Evolutionary conservation across 2,797 vertebrate genomes (phyloP), one percentile per base, ranked within the genome.

Genomic region (Dendrocincla fuliginosa): DNA sequence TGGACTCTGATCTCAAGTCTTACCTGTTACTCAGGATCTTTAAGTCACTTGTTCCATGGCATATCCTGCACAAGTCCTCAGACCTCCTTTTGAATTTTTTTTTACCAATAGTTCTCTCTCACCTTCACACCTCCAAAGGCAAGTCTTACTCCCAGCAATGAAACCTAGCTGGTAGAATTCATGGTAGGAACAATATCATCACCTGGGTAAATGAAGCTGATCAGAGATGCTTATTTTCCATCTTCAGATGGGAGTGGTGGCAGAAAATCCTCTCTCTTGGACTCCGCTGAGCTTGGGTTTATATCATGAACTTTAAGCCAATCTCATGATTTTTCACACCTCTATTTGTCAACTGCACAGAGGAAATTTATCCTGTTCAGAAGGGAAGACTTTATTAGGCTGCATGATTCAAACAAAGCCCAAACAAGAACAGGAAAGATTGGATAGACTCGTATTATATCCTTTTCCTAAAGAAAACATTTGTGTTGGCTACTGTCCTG

Each of bases 391-490:
- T 37, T 71, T 55, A 42, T 91, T 49, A 46, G 86, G 33, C 16
- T 65, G 7, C 25, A 25, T 0, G 7, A 37, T 50, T 73, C 32
- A 81, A 70, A 18, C 24, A 83, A 79, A 82, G n/a, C 27, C 27
- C 30, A 77, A 81, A 70, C 2, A 33, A 81, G 35, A 92, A 24
- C 24, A 74, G 41, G 56, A 78, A n/a, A 64, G 19, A 67, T 15
- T 74, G 35, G 14, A 44, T 33, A 80, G n/a, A 33, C 14, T 63
- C 2, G 4, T 50, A 47, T 52, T 49, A 50, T 52, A 67, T 27
- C 30, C 15, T 79, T 88, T 91, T 63, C 88, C 71, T 69, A 33
- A 82, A 82, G 68, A 77, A 93, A 95, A 84, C 41, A 19, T 37
- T 46, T 60, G 18, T 78, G 81, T 76, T 95, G 63, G 60, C 53